These are phyloP conservation scores for Subanguina moxae DNA, from an alignment of 1,140 invertebrate genomes.

Conservation along the genomic window DNA sequence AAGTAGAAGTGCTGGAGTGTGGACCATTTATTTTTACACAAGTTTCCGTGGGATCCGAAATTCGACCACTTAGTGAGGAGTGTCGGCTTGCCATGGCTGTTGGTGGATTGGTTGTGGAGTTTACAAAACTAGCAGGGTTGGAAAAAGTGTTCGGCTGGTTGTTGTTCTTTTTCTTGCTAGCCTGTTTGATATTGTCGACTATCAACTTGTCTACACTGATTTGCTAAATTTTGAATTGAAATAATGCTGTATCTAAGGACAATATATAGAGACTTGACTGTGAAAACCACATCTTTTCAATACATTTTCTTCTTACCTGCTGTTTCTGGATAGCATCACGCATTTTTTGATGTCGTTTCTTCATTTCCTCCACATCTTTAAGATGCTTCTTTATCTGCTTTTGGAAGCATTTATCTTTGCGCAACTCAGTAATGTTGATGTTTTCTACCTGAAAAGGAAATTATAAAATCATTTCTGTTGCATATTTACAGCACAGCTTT, in stretches of 20 bases:
- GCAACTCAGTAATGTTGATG: slow-evolving; percentile 81
- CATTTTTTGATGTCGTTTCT: slow-evolving; percentile 89
- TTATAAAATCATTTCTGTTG: not conserved
- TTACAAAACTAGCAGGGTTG: slow-evolving; percentile 14
- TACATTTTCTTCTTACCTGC: slow-evolving; percentile 63
- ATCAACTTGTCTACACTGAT: slow-evolving; percentile 88
- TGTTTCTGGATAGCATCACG: slow-evolving; percentile 82
- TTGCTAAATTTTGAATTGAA: slow-evolving; percentile 63
- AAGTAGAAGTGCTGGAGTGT: too few relatives aligned
- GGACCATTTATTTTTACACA: too few relatives aligned
- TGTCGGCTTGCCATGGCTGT: slow-evolving; percentile 33
- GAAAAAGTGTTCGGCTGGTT: not conserved
- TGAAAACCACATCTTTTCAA: too few relatives aligned
- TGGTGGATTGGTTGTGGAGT: not conserved
- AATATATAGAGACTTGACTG: not conserved
- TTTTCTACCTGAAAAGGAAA: slow-evolving; percentile 69
- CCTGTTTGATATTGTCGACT: slow-evolving; percentile 45
- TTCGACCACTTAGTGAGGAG: slow-evolving; percentile 27
- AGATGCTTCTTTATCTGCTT: slow-evolving; percentile 92
- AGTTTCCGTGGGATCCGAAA: slow-evolving; percentile 34
- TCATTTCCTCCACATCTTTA: slow-evolving; percentile 85
- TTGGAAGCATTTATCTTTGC: slow-evolving; percentile 84
- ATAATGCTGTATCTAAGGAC: not conserved
- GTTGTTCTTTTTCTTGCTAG: slow-evolving; percentile 44
- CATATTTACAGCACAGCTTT: not conserved